Percentiles rank a stretch among this genome's conserved stretches.
These are phyloP conservation scores for Heteromormyrus szaboi DNA, from an alignment of 2,797 vertebrate genomes.

Conservation along the genomic window DNA sequence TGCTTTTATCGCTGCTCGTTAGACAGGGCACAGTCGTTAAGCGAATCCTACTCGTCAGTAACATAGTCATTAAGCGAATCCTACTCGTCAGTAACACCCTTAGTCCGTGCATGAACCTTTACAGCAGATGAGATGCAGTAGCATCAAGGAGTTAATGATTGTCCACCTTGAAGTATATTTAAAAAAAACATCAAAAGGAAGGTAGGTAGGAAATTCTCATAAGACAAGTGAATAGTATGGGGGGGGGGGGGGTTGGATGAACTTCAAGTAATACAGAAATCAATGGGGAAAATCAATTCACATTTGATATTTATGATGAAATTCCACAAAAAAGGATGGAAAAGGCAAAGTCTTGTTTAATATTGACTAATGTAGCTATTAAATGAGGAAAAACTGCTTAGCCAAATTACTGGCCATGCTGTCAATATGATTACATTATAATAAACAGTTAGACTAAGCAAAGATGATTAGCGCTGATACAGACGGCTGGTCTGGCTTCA, in stretches of 20 bases:
- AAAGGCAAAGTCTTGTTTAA: constrained; percentile 58
- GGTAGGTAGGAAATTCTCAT: constrained; percentile 55
- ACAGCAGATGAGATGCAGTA: constrained; percentile 47
- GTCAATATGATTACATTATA: constrained; percentile 61
- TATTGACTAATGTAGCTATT: constrained; percentile 71
- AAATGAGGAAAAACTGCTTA: constrained; percentile 75
- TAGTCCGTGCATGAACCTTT: constrained; percentile 55
- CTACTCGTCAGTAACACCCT: constrained; percentile 56
- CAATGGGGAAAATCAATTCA: constrained; percentile 61
- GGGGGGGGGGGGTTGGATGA: constrained; percentile 59
- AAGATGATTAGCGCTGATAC: constrained; percentile 32
- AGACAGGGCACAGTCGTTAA: constrained; percentile 63
- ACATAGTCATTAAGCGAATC: constrained; percentile 70
- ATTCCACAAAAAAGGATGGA: constrained; percentile 65
- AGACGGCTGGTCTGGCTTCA: constrained; percentile 44
- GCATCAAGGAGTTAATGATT: constrained; percentile 58
- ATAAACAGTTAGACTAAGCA: constrained; percentile 61
- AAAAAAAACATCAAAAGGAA: constrained; percentile 50
- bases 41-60: constrained; percentile 64
- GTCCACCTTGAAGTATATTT: constrained; percentile 57
- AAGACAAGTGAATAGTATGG: constrained; percentile 57
- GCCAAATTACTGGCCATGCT: constrained; percentile 60
- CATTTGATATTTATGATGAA: constrained; percentile 71
- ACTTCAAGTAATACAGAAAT: constrained; percentile 56
- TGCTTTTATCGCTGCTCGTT: constrained; percentile 64